Evolutionary conservation across 23 tunicate genomes (phyloP).

Genomic region (Styela clava): DNA sequence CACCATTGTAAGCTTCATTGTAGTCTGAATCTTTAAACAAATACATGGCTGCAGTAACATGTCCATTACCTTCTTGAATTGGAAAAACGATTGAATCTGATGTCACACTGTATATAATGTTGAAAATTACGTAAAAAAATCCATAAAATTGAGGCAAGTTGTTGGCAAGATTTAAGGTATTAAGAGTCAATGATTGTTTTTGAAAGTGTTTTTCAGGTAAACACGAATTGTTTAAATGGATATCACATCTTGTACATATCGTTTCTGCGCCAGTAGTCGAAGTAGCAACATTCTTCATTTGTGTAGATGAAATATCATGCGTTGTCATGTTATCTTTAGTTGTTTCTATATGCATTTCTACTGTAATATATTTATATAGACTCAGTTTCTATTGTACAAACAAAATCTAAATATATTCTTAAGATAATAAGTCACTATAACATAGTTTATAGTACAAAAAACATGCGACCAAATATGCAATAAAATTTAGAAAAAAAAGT

Average conservation of each 20-base stretch:
- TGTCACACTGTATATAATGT: neutral
- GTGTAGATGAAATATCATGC: too few relatives aligned
- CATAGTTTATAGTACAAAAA: too few relatives aligned
- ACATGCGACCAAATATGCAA: too few relatives aligned
- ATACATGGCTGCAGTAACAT: slow-evolving; percentile 11
- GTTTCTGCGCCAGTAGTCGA: neutral
- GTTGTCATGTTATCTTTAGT: neutral
- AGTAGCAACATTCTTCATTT: too few relatives aligned
- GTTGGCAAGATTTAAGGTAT: neutral
- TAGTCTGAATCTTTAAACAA: neutral
- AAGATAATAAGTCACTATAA: too few relatives aligned
- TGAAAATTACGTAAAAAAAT: neutral
- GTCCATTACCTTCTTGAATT: neutral
- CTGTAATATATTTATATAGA: too few relatives aligned
- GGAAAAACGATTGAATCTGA: slow-evolving; percentile 1
- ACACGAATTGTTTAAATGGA: too few relatives aligned
- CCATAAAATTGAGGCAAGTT: neutral
- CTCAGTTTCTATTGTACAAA: too few relatives aligned
- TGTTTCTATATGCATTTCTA: neutral
- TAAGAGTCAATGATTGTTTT: neutral
- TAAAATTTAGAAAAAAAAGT: too few relatives aligned
- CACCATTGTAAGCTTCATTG: neutral
- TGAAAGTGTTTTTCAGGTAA: neutral
- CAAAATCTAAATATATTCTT: too few relatives aligned
- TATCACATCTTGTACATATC: neutral